Evolutionary conservation across 2,113 vertebrate genomes (phyloP), one percentile per base, ranked within the genome.

Genomic region (Pelmatolapia mariae): DNA sequence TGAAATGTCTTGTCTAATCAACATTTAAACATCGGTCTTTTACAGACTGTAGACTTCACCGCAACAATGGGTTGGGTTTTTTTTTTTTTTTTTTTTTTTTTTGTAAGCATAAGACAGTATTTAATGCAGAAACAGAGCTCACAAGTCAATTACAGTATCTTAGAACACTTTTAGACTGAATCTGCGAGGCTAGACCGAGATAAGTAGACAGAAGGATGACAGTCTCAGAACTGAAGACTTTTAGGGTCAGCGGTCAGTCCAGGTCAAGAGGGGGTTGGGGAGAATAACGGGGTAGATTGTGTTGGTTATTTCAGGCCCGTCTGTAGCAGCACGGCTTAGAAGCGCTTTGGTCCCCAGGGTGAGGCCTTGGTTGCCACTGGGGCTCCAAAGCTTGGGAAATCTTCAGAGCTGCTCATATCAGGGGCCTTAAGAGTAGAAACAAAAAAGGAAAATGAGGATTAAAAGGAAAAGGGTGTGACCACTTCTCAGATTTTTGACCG

Each of bases 331-430:
- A 53, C 43, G 33, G 86, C 91, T 96, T 93, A 99, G 96, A 99
- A 99, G 95, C 98, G 98, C 91, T 99, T 99, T 71, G 99, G 98
- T 93, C 99, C 99, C 99, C 99, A 99, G 31, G 98, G 98, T 88
- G 98, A 98, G 88, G 98, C 95, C 91, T 95, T 97, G 92, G 98
- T 96, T 73, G 98, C 97, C 93, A 99, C 98, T 76, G 99, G 98
- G 91, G 98, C 97, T 89, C 99, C 98, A 89, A 99, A 99, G 95
- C 98, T 99, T 86, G 99, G 99, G 88, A 99, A 99, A 83, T 99
- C 99, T 96, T 99, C 99, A 43, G 98, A 98, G 95, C 98, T 99
- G 97, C 97, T 99, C 99, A 99, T 98, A 68, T 99, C 99, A 12
- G 98, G 99, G 87, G 99, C 99, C 99, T 99, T 5, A 61, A 57